Base-by-base conservation (phyloP, 2,797 vertebrate genomes). In the Cottoperca gobio region DNA sequence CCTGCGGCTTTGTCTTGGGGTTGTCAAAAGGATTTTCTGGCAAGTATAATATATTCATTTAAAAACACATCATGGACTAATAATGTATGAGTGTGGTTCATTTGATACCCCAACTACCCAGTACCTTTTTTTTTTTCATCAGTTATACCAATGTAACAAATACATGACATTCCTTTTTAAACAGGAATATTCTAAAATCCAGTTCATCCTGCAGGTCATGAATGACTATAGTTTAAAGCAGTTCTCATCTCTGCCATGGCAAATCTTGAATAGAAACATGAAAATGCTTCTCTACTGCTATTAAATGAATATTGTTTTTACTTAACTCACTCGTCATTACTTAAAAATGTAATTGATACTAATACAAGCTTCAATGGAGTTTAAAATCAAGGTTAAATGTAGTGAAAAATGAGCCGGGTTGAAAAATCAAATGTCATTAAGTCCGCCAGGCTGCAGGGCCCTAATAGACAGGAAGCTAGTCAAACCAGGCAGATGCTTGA, bases 351-450 rank as follows among this genome's bases (percentile, higher is more conserved):
- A 69, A 85, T 78, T 81, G 40, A 77, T 76, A 82, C 79, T 73
- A 67, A 81, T 73, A 54, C 45, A 78, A 79, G 82, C 55, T 61
- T 73, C 60, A 81, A 53, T 75, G 63, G 57, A 70, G 68, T 81
- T 88, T 61, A 45, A 81, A 78, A 79, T 84, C 63, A 85, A 74
- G 64, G 84, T 85, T 90, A 85, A 87, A 82, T 85, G 75, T 76
- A 75, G 71, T 82, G 81, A 89, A 58, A 84, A 84, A 89, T 85
- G 37, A 86, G 43, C 46, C 9, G 2, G 43, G 46, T 43, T 55
- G 62, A 82, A 85, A n/a, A 84, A 80, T 84, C 65, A 76, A 70
- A 86, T 73, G 53, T 76, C 65, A 76, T 90, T 82, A 88, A 65
- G 61, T 81, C 26, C 3, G 59, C 65, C 42, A 66, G 60, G 42